Conservation (phyloP, 2,888 invertebrate genomes). For the Allolobophora icterica region DNA sequence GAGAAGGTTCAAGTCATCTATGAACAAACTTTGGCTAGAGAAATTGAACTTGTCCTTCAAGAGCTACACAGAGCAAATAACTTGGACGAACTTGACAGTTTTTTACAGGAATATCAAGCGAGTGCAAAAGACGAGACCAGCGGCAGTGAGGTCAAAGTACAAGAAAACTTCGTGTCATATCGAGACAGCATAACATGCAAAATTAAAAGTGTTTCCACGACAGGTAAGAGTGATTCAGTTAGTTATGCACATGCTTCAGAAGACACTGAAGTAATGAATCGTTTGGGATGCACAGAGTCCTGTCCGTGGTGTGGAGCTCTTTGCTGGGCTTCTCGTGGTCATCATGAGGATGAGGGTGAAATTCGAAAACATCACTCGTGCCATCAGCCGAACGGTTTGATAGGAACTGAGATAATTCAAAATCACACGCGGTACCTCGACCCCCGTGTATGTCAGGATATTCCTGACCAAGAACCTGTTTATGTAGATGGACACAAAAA, state of each 20-base stretch:
- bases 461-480: neutral
- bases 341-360: neutral
- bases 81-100: neutral
- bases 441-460: neutral
- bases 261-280: too few species aligned
- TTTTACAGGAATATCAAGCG: neutral
- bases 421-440: neutral
- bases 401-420: neutral
- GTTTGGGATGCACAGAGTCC: too few species aligned
- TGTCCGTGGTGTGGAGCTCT: too few species aligned
- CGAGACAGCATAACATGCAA: neutral
- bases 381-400: conserved; percentile 15
- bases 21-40: neutral
- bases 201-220: neutral
- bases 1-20: neutral
- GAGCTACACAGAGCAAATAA: neutral
- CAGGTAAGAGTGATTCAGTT: too few species aligned
- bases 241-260: neutral
- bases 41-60: neutral
- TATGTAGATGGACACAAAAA: neutral
- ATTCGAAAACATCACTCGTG: neutral
- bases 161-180: neutral
- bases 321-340: too few species aligned
- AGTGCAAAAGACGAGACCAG: neutral
- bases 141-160: neutral